A percentile compares a stretch with the other conserved stretches of the same genome.
Conservation (phyloP, 2,113 vertebrate genomes). For the Macrotus californicus region DNA sequence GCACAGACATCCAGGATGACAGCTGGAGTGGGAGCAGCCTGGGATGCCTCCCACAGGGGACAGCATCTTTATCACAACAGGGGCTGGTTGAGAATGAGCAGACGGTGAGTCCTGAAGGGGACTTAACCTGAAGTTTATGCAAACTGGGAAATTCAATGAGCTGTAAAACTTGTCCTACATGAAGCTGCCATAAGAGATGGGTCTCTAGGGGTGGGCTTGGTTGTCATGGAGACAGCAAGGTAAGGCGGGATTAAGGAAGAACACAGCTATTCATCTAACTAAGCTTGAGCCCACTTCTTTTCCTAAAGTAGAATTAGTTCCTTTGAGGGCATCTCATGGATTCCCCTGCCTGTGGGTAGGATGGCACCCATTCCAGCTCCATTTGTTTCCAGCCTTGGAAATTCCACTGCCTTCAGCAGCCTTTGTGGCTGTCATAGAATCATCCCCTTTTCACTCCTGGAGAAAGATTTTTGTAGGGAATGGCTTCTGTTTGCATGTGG, state of each 20-base stretch:
- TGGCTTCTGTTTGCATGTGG: background rate
- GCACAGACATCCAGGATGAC: background rate
- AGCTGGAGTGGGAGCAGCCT: conserved; percentile 29
- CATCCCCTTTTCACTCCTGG: background rate
- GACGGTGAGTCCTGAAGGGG: conserved; percentile 49
- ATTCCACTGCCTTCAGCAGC: background rate
- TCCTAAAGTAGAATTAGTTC: background rate
- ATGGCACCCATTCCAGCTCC: background rate
- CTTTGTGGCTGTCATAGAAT: rapidly evolving
- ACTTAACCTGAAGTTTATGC: conserved; percentile 48
- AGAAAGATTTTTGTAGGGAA: background rate
- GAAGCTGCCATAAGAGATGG: conserved; percentile 39
- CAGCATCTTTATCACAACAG: background rate
- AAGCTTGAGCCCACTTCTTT: background rate
- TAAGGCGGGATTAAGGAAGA: background rate
- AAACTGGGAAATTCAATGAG: conserved; percentile 41
- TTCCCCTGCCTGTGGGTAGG: background rate
- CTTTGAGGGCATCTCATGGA: background rate
- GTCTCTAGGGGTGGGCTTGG: conserved; percentile 28
- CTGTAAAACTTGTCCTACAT: conserved; percentile 45
- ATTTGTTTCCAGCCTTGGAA: background rate
- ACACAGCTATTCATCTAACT: conserved; percentile 15
- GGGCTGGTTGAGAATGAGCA: conserved; percentile 42
- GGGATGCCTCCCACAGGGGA: background rate
- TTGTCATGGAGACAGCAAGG: conserved; percentile 55